Evolutionary conservation across 2,797 vertebrate species (phyloP).

Genomic region (Mus minutoides): DNA sequence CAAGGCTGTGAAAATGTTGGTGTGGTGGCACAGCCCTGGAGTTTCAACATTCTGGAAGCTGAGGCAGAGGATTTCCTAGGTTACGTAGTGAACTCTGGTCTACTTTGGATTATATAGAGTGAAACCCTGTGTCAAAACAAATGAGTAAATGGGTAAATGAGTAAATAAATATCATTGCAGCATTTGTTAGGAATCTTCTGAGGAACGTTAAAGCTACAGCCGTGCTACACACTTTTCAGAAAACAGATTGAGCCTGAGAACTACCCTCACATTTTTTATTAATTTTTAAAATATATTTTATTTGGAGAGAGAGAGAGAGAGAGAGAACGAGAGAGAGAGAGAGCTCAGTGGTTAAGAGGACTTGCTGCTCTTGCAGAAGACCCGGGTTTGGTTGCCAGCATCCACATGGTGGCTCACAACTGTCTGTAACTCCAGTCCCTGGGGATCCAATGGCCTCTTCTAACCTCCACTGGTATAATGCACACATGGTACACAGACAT

Average conservation of each 20-base stretch:
- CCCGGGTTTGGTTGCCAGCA: neutral
- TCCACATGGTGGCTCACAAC: neutral
- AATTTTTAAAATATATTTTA: neutral
- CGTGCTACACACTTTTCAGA: neutral
- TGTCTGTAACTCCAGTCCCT: neutral
- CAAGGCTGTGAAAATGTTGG: neutral
- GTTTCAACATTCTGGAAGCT: neutral
- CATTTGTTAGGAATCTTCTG: neutral
- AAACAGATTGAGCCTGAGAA: neutral
- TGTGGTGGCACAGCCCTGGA: neutral
- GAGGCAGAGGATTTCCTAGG: neutral
- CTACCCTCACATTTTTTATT: no score
- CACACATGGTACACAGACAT: neutral
- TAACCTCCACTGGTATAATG: no score
- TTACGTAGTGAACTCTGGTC: neutral
- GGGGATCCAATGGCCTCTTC: neutral
- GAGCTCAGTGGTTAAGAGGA: neutral
- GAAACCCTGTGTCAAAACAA: neutral
- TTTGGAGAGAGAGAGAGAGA: neutral
- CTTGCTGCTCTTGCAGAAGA: neutral
- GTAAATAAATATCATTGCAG: neutral
- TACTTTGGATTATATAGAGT: neutral
- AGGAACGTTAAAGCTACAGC: neutral
- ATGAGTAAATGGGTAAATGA: neutral
- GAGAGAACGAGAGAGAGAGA: neutral